These are phyloP conservation scores for Morinoia aosen DNA, from an alignment of 2,888 invertebrate genomes.

Conservation along the genomic window DNA sequence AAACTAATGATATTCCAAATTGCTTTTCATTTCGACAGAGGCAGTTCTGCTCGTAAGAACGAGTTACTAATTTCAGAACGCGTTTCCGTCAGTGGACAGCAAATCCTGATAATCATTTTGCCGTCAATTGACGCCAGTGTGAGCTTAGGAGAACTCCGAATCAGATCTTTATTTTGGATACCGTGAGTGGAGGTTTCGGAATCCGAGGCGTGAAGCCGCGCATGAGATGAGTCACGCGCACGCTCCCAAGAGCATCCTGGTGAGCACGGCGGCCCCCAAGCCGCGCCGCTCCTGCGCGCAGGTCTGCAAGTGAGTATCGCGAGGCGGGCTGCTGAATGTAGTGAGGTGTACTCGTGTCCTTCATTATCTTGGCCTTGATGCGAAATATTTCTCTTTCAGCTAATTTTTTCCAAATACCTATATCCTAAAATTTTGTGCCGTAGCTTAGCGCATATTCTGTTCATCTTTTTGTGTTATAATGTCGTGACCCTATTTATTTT, in stretches of 20 bases:
- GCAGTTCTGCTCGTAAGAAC: not conserved
- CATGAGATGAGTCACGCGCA: not conserved
- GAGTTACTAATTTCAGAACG: not conserved
- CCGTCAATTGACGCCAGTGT: not conserved
- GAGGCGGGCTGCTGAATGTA: too few relatives aligned
- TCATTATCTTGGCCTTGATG: not conserved
- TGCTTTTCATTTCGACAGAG: not conserved
- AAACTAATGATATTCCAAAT: not conserved
- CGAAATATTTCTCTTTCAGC: not conserved
- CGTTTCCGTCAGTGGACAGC: not conserved
- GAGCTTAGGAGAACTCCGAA: not conserved
- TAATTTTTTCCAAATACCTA: not conserved
- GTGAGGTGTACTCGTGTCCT: not conserved
- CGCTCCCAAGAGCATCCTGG: conserved; percentile 45
- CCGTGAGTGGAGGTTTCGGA: not conserved
- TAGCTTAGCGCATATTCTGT: too few relatives aligned
- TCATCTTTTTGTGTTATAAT: too few relatives aligned
- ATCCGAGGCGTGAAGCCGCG: not conserved
- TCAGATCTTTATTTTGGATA: not conserved
- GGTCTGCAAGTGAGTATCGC: conserved; percentile 35
- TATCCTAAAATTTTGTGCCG: too few relatives aligned
- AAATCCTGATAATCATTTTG: not conserved
- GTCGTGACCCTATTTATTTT: too few relatives aligned
- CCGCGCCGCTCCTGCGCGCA: not conserved
- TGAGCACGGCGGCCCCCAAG: conserved; percentile 20